Base-by-base conservation (phyloP, 2,888 invertebrate genomes). In the Anthrax anthrax region DNA sequence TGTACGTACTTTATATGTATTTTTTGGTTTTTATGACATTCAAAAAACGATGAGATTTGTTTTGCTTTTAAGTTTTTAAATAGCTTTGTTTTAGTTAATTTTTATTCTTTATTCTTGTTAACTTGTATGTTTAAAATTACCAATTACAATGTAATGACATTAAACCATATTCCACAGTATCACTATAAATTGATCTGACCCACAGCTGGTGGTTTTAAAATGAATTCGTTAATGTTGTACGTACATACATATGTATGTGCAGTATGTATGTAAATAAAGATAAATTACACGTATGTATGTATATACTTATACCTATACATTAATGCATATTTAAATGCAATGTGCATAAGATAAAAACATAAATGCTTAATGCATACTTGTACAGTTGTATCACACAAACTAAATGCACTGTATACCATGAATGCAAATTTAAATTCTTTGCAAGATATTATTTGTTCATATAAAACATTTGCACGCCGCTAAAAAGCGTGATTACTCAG, bases 101-200 rank as follows among this genome's bases (percentile, higher is more conserved):
- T 23, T 23, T 23, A 6, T 23, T 23, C 8, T 8, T 23, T 23
- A 23, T 23, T 23, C n/a, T n/a, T 23, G 23, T 23, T 23, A 8
- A 4, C 29, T 32, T 32, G 29, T 32, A 12, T 32, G 12, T 32
- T 32, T 32, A 4, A 6, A 23, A 8, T 23, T 32, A 12, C 5
- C 23, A 27, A 12, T 32, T 32, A 32, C 29, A 32, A 12, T 32
- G 29, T 32, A 32, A 27, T 32, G 13, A 32, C 13, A 32, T 32
- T 32, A 32, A 12, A 27, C 23, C 9, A 8, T 5, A 9, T 27
- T 8, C 9, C 23, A 27, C 5, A 8, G 23, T 23, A 23, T 8
- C 8, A 23, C 12, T 42, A 46, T 46, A 46, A 46, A 46, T 46
- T 46, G 46, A 41, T 46, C 46, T 46, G 46, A 46, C 46, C 46